Percentiles rank a stretch among this genome's conserved stretches.
phyloP scores from a whole-genome alignment of 2,113 vertebrate species.

The Chloroceryle aenea region DNA sequence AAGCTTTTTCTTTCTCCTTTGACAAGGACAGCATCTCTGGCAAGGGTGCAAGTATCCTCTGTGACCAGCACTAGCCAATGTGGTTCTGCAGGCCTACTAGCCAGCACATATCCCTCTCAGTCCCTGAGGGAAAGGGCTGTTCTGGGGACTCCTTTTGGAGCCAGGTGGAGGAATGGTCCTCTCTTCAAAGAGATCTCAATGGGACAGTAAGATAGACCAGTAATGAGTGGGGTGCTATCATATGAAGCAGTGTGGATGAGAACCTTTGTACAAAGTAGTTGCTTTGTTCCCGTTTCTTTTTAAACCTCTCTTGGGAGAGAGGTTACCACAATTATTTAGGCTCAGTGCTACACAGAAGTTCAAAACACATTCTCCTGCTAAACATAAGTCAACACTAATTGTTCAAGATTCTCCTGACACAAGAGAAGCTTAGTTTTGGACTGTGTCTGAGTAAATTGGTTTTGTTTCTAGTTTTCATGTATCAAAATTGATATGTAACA shows the following conservation, averaged over 20 bases:
- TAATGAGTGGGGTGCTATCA: background rate
- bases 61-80: background rate
- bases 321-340: conserved; percentile 13
- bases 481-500: conserved; percentile 54
- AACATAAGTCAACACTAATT: conserved; percentile 34
- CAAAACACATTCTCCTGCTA: background rate
- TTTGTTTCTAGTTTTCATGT: conserved; percentile 46
- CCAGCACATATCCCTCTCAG: background rate
- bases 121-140: background rate
- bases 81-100: background rate
- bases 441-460: background rate
- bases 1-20: background rate
- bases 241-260: background rate
- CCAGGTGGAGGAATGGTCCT: background rate
- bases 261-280: background rate
- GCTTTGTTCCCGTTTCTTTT: background rate
- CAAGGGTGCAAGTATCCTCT: background rate
- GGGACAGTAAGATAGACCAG: background rate
- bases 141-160: background rate
- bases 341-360: background rate
- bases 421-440: conserved; percentile 7
- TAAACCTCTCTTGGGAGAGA: background rate
- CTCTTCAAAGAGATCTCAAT: background rate
- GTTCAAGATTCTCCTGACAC: conserved; percentile 6
- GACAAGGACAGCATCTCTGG: background rate